These are phyloP conservation scores for Drosophila paracracens DNA, from an alignment of 2,888 invertebrate genomes.

Conservation along the genomic window DNA sequence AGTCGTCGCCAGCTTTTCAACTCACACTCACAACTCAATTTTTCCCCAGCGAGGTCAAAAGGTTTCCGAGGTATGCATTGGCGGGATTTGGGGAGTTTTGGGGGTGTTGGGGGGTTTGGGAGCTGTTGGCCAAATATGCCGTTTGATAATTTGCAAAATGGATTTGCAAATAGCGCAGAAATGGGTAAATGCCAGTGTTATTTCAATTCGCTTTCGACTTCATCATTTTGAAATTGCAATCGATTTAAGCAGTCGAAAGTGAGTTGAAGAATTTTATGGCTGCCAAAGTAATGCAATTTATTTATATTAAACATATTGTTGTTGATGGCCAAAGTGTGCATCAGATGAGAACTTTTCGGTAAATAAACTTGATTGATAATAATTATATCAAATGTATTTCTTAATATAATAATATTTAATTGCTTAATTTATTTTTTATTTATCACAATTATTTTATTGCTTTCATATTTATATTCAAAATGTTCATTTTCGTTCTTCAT, in stretches of 20 bases:
- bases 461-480: not conserved
- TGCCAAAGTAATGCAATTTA: not conserved
- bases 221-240: conserved; percentile 15
- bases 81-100: not conserved
- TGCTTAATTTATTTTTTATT: not conserved
- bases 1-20: conserved; percentile 18
- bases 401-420: not conserved
- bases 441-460: not conserved
- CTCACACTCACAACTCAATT: conserved; percentile 7
- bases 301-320: not conserved
- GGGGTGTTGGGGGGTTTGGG: not conserved
- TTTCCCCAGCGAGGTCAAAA: conserved; percentile 10
- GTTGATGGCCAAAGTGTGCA: not conserved
- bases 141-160: conserved; percentile 60
- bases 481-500: no score
- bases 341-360: not conserved
- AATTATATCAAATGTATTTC: not conserved
- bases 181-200: not conserved
- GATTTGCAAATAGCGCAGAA: conserved; percentile 34
- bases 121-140: conserved; percentile 28
- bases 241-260: conserved; percentile 21
- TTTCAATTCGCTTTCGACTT: not conserved
- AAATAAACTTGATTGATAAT: not conserved
- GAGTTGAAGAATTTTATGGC: not conserved
- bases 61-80: not conserved